Conservation (phyloP, 1,140 invertebrate genomes). For the Achatina immaculata region DNA sequence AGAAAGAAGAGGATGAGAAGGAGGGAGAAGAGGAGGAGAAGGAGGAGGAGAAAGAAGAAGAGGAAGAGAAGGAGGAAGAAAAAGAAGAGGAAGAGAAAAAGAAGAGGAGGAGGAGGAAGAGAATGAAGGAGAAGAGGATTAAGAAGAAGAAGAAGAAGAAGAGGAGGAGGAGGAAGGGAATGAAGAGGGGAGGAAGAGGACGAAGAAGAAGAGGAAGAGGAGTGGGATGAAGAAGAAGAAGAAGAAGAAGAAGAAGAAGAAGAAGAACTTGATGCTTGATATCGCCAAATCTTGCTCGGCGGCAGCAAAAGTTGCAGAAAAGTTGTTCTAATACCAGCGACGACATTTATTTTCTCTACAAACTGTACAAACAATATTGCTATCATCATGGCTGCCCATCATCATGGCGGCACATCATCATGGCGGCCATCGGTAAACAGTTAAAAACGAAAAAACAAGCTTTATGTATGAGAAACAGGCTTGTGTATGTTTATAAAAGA, state of each 20-base stretch:
- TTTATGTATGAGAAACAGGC: too few species aligned
- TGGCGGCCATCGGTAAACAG: too few species aligned
- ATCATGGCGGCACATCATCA: too few species aligned
- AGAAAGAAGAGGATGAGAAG: constrained; percentile 6
- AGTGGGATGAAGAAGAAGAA: background rate
- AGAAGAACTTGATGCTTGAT: too few species aligned
- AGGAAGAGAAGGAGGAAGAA: constrained; percentile 6
- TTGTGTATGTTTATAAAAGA: too few species aligned
- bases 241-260: too few species aligned
- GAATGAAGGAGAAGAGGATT: background rate
- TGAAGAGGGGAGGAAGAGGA: too few species aligned
- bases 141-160: background rate
- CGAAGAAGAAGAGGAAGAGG: too few species aligned
- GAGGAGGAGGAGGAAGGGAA: background rate
- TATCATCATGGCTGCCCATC: too few species aligned
- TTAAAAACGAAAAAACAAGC: too few species aligned
- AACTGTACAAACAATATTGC: background rate
- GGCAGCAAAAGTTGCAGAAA: too few species aligned
- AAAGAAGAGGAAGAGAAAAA: background rate
- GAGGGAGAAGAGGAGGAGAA: background rate
- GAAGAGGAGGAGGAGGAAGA: background rate
- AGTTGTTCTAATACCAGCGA: background rate
- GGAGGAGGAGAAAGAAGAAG: constrained; percentile 12
- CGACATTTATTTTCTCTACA: background rate
- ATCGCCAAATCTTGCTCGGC: too few species aligned